Percentiles rank a stretch among this genome's conserved stretches.
Conservation (phyloP, 2,797 vertebrate genomes). For the Coregonus ussuriensis region DNA sequence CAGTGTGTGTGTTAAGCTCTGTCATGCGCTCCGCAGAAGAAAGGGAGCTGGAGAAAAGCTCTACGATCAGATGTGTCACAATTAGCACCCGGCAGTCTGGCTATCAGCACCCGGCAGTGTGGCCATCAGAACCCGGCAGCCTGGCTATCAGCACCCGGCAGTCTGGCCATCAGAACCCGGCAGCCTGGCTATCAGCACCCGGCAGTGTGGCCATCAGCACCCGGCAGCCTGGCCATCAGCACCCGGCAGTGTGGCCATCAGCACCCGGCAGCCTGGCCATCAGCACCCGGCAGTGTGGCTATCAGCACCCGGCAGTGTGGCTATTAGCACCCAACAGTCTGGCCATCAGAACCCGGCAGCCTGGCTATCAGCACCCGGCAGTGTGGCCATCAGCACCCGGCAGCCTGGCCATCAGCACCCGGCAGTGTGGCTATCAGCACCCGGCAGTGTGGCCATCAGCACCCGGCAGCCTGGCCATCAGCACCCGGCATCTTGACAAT, state of each 20-base stretch:
- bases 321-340: neutral
- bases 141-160: no score
- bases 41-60: neutral
- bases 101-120: neutral
- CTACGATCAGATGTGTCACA: neutral
- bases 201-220: neutral
- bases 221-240: neutral
- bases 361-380: neutral
- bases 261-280: neutral
- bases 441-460: no score
- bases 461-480: neutral
- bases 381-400: neutral
- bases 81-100: neutral
- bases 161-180: neutral
- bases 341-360: neutral
- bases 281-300: neutral
- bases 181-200: neutral
- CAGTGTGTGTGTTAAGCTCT: conserved; percentile 25
- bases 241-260: neutral
- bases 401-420: no score
- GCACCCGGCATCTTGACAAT: neutral
- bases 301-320: no score
- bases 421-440: no score
- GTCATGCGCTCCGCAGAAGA: conserved; percentile 3
- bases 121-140: neutral